phyloP scores from a whole-genome alignment of 1,140 invertebrate species.

The Solenopsis invicta region DNA sequence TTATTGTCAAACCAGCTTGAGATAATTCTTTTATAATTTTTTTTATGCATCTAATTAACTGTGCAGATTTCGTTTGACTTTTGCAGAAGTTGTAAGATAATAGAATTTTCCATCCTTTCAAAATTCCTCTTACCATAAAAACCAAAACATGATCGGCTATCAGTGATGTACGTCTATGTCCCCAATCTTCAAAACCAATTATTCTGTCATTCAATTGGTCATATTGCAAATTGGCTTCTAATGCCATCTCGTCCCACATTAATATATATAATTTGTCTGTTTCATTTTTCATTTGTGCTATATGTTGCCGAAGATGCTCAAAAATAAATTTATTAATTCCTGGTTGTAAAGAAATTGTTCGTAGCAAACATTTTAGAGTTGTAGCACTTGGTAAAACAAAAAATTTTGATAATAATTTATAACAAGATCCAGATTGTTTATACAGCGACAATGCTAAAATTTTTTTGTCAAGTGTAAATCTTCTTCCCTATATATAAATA shows the following conservation, averaged over 20 bases:
- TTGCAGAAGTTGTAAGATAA: too few relatives aligned
- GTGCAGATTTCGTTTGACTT: too few relatives aligned
- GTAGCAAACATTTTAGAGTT: constrained; percentile 5
- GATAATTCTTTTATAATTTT: too few relatives aligned
- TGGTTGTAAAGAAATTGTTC: neutral
- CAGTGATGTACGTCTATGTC: constrained; percentile 13
- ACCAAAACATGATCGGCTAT: too few relatives aligned
- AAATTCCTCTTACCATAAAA: too few relatives aligned
- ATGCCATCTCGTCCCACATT: constrained; percentile 21
- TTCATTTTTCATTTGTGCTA: neutral
- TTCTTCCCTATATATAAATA: neutral
- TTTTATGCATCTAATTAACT: too few relatives aligned
- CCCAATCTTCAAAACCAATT: constrained; percentile 33
- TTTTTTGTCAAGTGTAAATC: neutral
- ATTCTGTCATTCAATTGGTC: constrained; percentile 15
- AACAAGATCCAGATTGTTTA: constrained; percentile 15
- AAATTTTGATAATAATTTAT: constrained; percentile 7
- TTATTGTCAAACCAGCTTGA: too few relatives aligned
- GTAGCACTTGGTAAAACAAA: neutral
- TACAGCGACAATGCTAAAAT: neutral
- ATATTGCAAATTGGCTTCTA: constrained; percentile 5
- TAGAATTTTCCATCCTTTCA: too few relatives aligned
- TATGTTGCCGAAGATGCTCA: neutral
- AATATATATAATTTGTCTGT: constrained; percentile 8
- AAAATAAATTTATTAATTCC: constrained; percentile 9